Conservation (phyloP, 2,797 vertebrate species). For the Scolopax bukidnonensis region DNA sequence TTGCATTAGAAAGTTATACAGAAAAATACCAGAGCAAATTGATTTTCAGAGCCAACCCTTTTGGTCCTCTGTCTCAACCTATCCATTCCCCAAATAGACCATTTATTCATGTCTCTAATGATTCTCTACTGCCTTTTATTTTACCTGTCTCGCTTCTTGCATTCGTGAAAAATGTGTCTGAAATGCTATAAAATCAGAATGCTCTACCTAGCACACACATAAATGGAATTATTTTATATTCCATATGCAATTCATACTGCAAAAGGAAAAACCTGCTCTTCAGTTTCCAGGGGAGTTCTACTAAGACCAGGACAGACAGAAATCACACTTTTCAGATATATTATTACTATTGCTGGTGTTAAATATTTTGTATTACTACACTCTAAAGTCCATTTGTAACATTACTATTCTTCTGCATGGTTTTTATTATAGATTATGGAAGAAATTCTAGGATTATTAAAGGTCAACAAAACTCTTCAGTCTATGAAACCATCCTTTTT, state of each 20-base stretch:
- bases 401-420: neutral
- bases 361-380: neutral
- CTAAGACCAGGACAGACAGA: neutral
- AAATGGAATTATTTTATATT: neutral
- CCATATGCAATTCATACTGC: neutral
- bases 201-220: neutral
- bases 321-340: neutral
- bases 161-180: neutral
- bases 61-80: neutral
- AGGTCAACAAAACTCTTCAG: neutral
- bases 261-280: neutral
- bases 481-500: neutral
- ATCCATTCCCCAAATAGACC: neutral
- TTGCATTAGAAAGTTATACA: neutral
- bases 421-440: neutral
- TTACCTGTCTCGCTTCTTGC: neutral
- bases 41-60: neutral
- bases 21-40: neutral
- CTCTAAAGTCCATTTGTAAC: neutral
- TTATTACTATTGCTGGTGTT: neutral
- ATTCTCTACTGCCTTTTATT: neutral
- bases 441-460: neutral
- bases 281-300: neutral
- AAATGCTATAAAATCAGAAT: neutral
- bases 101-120: neutral